Conservation (phyloP, 1,140 invertebrate genomes). For the Tribolium castaneum region DNA sequence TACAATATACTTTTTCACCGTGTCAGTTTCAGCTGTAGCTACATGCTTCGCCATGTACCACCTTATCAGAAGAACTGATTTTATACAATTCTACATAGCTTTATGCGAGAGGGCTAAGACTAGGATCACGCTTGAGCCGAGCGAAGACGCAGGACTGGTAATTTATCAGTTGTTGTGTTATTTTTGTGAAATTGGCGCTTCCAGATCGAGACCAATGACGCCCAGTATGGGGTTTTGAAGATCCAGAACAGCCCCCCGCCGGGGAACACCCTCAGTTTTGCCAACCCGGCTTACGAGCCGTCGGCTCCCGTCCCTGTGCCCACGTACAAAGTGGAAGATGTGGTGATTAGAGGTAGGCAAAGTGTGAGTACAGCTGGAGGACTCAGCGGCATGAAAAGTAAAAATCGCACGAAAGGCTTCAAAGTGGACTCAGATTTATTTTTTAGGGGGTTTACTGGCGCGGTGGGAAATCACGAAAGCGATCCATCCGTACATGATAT, state of each 20-base stretch:
- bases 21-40: slow-evolving; percentile 80
- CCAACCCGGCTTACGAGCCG: slow-evolving; percentile 84
- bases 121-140: slow-evolving; percentile 79
- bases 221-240: slow-evolving; percentile 72
- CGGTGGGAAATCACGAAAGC: slow-evolving; percentile 81
- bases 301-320: slow-evolving; percentile 72
- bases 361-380: slow-evolving; percentile 62
- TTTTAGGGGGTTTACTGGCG: slow-evolving; percentile 74
- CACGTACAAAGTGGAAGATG: slow-evolving; percentile 85
- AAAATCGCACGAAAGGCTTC: neutral
- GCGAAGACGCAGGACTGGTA: slow-evolving; percentile 83
- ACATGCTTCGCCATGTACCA: slow-evolving; percentile 82
- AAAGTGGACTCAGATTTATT: neutral
- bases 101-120: slow-evolving; percentile 78
- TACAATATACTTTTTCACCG: slow-evolving; percentile 86
- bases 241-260: slow-evolving; percentile 66
- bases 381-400: slow-evolving; percentile 23
- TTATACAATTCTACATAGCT: slow-evolving; percentile 85
- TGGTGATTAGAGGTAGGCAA: slow-evolving; percentile 73
- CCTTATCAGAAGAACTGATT: slow-evolving; percentile 79
- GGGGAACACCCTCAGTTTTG: slow-evolving; percentile 74
- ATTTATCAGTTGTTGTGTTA: too few relatives aligned
- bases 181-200: slow-evolving; percentile 36
- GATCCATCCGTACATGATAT: slow-evolving; percentile 90
- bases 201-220: slow-evolving; percentile 68